Conservation (phyloP, 1,140 invertebrate genomes). For the Coelopa frigida region DNA sequence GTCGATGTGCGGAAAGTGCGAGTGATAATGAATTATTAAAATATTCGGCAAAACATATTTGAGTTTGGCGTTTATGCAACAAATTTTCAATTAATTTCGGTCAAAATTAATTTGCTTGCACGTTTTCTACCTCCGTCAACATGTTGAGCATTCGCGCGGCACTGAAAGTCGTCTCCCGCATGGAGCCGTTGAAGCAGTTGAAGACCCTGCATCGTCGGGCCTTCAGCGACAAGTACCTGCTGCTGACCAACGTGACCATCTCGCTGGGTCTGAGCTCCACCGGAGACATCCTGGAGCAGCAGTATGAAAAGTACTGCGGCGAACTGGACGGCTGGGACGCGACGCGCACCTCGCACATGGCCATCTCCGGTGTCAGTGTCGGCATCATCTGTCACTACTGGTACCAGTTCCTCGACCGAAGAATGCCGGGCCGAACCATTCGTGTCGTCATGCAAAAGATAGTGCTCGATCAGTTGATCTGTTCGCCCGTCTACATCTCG, state of each 20-base stretch:
- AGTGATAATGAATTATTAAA: too few relatives aligned
- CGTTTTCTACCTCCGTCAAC: too few relatives aligned
- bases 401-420: constrained; percentile 66
- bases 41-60: neutral
- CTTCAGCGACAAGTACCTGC: constrained; percentile 67
- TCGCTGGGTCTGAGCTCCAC: constrained; percentile 66
- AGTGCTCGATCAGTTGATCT: constrained; percentile 77
- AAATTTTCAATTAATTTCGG: neutral
- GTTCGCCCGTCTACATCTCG: constrained; percentile 75
- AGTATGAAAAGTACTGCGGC: constrained; percentile 66
- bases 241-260: constrained; percentile 80
- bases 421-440: constrained; percentile 56
- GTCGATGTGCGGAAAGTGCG: too few relatives aligned
- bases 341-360: constrained; percentile 70
- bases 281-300: constrained; percentile 79
- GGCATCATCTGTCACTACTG: constrained; percentile 82
- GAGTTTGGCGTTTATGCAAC: too few relatives aligned
- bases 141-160: neutral
- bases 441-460: constrained; percentile 75
- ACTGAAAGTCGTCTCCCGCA: neutral
- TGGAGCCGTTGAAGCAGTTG: constrained; percentile 3
- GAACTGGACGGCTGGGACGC: constrained; percentile 57
- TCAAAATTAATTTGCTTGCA: neutral
- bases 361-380: constrained; percentile 63
- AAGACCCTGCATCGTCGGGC: constrained; percentile 38